A percentile compares a stretch with the other conserved stretches of the same genome.
Conservation (phyloP, 2,888 invertebrate genomes). For the Rotaria socialis region DNA sequence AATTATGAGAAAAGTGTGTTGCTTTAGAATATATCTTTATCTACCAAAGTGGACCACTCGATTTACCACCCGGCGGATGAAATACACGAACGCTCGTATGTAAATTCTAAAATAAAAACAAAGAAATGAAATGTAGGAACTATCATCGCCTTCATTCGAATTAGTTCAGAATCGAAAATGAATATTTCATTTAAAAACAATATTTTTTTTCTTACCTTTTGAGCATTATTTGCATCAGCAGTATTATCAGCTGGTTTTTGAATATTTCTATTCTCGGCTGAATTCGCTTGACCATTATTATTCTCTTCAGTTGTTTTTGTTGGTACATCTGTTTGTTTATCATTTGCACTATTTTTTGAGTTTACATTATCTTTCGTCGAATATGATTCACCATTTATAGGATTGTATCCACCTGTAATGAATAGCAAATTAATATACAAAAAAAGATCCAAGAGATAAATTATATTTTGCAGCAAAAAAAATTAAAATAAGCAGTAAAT, state of each 20-base stretch:
- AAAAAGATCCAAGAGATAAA: background rate
- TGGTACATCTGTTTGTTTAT: background rate
- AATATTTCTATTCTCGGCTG: background rate
- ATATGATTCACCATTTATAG: conserved; percentile 4
- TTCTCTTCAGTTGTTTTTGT: background rate
- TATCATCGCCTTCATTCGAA: background rate
- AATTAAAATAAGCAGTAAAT: no score
- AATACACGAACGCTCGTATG: conserved; percentile 21
- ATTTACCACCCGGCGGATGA: conserved; percentile 14
- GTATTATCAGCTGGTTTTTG: background rate
- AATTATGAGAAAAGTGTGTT: background rate
- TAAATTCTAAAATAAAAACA: background rate
- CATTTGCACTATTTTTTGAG: background rate
- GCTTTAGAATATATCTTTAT: background rate
- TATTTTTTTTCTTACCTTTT: background rate
- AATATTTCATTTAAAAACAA: background rate
- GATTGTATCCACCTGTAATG: background rate
- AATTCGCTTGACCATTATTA: background rate
- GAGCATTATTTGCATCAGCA: background rate
- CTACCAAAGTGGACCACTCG: conserved; percentile 19
- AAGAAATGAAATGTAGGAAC: no score
- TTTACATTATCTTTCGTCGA: background rate
- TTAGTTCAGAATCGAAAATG: no score
- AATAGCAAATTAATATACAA: background rate
- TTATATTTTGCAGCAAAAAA: background rate